Percentiles rank a stretch among this genome's conserved stretches.
Evolutionary conservation across 2,888 invertebrate genomes (phyloP).

Genomic region (Acronicta alni): DNA sequence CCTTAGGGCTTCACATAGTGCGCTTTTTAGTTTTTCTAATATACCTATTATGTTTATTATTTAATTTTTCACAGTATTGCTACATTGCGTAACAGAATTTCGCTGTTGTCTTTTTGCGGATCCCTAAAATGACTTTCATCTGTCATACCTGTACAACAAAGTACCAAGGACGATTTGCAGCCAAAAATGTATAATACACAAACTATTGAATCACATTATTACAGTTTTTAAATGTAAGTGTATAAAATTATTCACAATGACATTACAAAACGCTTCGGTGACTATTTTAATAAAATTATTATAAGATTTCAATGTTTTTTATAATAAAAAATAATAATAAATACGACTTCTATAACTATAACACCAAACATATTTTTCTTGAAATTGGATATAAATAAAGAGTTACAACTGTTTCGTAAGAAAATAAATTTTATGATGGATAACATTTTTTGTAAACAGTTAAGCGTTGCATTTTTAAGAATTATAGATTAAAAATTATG

Average conservation of each 20-base stretch:
- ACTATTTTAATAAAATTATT: slow-evolving; percentile 53
- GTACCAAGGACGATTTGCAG: slow-evolving; percentile 43
- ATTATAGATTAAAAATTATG: slow-evolving; percentile 39
- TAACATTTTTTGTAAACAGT: slow-evolving; percentile 34
- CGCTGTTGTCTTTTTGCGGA: slow-evolving; percentile 71
- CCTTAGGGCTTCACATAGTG: slow-evolving; percentile 35
- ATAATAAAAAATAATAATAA: slow-evolving; percentile 42
- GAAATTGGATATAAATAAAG: slow-evolving; percentile 32
- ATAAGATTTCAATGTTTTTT: slow-evolving; percentile 49
- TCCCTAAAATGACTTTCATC: slow-evolving; percentile 11
- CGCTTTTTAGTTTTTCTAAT: slow-evolving; percentile 22
- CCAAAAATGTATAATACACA: slow-evolving; percentile 52
- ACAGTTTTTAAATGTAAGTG: slow-evolving; percentile 49
- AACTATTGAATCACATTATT: slow-evolving; percentile 43
- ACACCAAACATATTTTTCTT: slow-evolving; percentile 58
- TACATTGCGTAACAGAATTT: slow-evolving; percentile 65
- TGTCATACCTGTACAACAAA: slow-evolving; percentile 30
- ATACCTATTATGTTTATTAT: slow-evolving; percentile 19
- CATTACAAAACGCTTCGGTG: slow-evolving; percentile 50
- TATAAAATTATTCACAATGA: slow-evolving; percentile 34
- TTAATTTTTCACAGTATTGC: slow-evolving; percentile 42
- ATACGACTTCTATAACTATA: slow-evolving; percentile 41
- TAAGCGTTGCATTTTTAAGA: slow-evolving; percentile 51
- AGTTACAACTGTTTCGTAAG: slow-evolving; percentile 40
- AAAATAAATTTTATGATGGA: slow-evolving; percentile 37